Evolutionary conservation across 1,140 invertebrate species (phyloP), one percentile per base, ranked within the genome.

Genomic region (Holotrichia oblita): DNA sequence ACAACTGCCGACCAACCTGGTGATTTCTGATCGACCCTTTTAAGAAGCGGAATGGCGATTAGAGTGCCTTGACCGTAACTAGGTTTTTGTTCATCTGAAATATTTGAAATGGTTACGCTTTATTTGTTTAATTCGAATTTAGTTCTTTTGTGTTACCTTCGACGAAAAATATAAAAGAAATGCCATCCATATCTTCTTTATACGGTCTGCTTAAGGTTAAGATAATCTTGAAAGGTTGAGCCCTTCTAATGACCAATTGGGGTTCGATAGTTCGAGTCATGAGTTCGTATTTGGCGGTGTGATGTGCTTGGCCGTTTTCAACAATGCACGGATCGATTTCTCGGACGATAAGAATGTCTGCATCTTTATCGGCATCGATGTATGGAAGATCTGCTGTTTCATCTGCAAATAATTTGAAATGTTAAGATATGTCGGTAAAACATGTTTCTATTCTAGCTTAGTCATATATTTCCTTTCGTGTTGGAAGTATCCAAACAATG

Each of bases 121-220:
- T 77, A 44, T n/a, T n/a, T n/a, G n/a, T n/a, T n/a, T 64, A 77
- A 42, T 78, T 41, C 34, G 7, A n/a, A n/a, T 40, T 74, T 40
- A 10, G 34, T 6, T 20, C 10, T 34, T 34, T 4, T 34, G 7
- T n/a, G 0, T 82, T 87, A 94, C 94, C 94, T 80, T 91, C 89
- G 8, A 96, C 90, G 8, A 92, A 93, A 83, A 97, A 96, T 22
- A 97, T 93, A 79, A 97, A 92, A 14, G 93, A 96, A 42, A 98
- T 87, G 3, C 92, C 94, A 87, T 98, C 96, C 83, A 89, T 91
- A 9, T 89, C 88, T 8, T 90, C 88, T 82, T 94, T 90, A 84
- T 93, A 97, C 40, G 92, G 89, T 22, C 95, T 89, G 81, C 92
- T 94, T 76, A 97, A 89, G 4, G 88, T 90, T 1, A 98, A 86